Evolutionary conservation across 2,113 vertebrate species (phyloP).

Genomic region (Gulo gulo): DNA sequence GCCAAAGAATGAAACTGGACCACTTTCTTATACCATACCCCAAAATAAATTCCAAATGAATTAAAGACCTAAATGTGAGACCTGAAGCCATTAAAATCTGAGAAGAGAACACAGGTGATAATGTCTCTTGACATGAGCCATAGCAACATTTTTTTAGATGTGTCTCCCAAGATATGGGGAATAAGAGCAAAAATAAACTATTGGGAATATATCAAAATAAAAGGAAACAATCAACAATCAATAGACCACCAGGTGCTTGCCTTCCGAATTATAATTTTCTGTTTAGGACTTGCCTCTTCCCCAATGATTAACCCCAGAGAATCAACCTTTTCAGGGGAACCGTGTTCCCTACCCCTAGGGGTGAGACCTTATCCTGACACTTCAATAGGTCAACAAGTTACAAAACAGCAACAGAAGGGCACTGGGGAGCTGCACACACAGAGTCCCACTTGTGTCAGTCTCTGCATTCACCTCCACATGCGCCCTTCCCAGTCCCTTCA

Average conservation of each 20-base stretch:
- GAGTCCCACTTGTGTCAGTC: not conserved
- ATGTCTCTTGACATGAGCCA: not conserved
- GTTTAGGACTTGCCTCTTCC: not conserved
- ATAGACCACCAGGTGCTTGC: not conserved
- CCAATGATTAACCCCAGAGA: too few species aligned
- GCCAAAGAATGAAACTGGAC: too few species aligned
- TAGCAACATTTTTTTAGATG: not conserved
- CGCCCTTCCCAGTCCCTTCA: not conserved
- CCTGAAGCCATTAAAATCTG: not conserved
- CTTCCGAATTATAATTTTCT: not conserved
- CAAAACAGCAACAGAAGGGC: not conserved
- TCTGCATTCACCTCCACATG: not conserved
- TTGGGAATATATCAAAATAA: not conserved
- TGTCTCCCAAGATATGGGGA: not conserved
- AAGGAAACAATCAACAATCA: too few species aligned
- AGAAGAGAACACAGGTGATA: not conserved
- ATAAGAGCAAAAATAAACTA: not conserved
- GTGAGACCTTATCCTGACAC: too few species aligned
- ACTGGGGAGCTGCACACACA: not conserved
- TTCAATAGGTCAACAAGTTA: too few species aligned
- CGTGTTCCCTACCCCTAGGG: too few species aligned
- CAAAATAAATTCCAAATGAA: not conserved
- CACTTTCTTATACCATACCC: too few species aligned
- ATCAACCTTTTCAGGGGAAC: too few species aligned
- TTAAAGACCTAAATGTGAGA: not conserved